These are phyloP conservation scores for Dendrocopos noguchii DNA, from an alignment of 2,113 vertebrate genomes.

Conservation along the genomic window DNA sequence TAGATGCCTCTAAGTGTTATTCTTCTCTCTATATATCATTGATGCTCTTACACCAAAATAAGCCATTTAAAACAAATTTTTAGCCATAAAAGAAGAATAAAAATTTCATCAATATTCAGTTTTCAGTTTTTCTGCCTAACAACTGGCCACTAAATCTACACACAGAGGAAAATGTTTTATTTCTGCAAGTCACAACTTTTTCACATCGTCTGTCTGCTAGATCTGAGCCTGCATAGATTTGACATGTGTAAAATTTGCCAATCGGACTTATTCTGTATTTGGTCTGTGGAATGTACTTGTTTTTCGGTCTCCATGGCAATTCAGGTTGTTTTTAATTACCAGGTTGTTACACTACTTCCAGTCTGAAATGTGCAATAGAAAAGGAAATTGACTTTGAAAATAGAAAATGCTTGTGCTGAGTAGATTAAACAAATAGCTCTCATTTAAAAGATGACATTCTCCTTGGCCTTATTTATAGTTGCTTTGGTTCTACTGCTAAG, in stretches of 20 bases:
- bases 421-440: background rate
- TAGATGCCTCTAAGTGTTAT: background rate
- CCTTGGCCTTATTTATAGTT: background rate
- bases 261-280: background rate
- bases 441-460: background rate
- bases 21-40: background rate
- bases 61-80: background rate
- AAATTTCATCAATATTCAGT: background rate
- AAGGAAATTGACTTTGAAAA: background rate
- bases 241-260: background rate
- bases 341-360: background rate
- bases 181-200: background rate
- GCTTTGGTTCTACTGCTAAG: background rate
- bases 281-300: background rate
- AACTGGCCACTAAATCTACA: background rate
- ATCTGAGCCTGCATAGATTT: background rate
- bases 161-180: background rate
- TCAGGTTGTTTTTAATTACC: slow-evolving; percentile 14
- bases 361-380: background rate
- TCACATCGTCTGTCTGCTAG: background rate
- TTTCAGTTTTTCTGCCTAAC: background rate
- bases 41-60: background rate
- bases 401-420: background rate
- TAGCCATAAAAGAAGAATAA: background rate
- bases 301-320: background rate